These are phyloP conservation scores for Oscheius sp. DNA, from an alignment of 2,888 invertebrate genomes.

Conservation along the genomic window DNA sequence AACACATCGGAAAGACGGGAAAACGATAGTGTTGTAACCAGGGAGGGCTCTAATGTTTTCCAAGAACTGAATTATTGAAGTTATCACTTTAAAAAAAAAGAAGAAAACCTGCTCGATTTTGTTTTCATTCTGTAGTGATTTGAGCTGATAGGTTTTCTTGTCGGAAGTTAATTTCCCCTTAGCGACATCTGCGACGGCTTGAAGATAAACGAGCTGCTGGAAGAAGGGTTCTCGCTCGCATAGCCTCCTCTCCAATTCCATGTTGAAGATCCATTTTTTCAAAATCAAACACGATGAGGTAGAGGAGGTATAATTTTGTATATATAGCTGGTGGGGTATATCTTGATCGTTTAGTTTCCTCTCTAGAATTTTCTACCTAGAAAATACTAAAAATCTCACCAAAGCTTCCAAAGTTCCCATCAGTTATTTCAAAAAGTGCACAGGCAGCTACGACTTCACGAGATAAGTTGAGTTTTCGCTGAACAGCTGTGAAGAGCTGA, in stretches of 20 bases:
- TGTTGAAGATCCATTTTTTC: slow-evolving; percentile 72
- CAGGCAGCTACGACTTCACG: slow-evolving; percentile 87
- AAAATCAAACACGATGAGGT: slow-evolving; percentile 91
- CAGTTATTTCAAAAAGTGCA: slow-evolving; percentile 94
- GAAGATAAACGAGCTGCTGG: slow-evolving; percentile 74
- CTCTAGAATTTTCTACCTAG: slow-evolving; percentile 77
- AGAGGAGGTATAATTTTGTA: slow-evolving; percentile 98
- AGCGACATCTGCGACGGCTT: slow-evolving; percentile 66
- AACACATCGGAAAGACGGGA: slow-evolving; percentile 92
- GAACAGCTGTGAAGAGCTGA: slow-evolving; percentile 40
- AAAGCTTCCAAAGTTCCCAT: slow-evolving; percentile 89
- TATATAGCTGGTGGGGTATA: slow-evolving; percentile 95
- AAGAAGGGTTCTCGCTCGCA: slow-evolving; percentile 82
- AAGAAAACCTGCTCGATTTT: slow-evolving; percentile 80
- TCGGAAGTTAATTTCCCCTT: slow-evolving; percentile 85
- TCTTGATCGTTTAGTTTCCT: slow-evolving; percentile 91
- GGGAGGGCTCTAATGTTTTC: slow-evolving; percentile 84
- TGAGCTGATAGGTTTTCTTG: slow-evolving; percentile 91
- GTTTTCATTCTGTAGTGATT: slow-evolving; percentile 89
- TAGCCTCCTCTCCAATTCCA: slow-evolving; percentile 50
- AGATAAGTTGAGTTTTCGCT: slow-evolving; percentile 74
- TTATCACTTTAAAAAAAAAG: background rate
- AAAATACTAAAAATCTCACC: too few relatives aligned
- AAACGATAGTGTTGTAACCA: slow-evolving; percentile 91
- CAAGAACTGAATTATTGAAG: slow-evolving; percentile 78